These are phyloP conservation scores for Tragelaphus strepsiceros DNA, from an alignment of 2,113 vertebrate species.

Conservation along the genomic window DNA sequence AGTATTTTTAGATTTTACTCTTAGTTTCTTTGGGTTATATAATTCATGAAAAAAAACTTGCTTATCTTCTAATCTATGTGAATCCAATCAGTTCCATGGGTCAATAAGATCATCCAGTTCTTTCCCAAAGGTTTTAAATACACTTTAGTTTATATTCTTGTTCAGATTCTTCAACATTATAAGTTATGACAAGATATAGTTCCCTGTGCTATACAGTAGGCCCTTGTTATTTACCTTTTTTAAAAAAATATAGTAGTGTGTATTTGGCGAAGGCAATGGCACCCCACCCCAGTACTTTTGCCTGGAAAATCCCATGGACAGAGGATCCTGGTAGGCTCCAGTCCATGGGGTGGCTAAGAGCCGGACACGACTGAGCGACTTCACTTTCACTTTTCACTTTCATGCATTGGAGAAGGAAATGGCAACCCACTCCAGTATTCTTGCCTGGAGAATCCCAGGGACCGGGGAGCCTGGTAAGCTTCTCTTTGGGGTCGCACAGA, in stretches of 20 bases:
- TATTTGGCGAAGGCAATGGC: neutral
- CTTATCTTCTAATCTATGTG: neutral
- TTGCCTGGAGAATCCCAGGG: no score
- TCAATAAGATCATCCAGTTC: neutral
- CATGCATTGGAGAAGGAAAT: no score
- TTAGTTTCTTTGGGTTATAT: neutral
- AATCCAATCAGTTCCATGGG: neutral
- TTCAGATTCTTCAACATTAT: neutral
- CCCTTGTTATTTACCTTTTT: neutral
- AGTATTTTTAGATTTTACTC: neutral
- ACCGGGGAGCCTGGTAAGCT: no score
- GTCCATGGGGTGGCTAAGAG: no score
- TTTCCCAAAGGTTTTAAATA: neutral
- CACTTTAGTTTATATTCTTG: neutral
- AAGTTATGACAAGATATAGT: neutral
- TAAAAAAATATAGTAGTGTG: neutral
- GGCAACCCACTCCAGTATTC: no score
- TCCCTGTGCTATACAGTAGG: neutral
- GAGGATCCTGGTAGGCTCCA: no score
- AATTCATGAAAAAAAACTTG: neutral
- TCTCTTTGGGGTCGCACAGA: no score
- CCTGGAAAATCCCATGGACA: no score
- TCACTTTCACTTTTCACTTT: no score
- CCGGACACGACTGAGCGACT: no score
- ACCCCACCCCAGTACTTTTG: no score